Percentiles rank a stretch among this genome's conserved stretches.
Conservation (phyloP, 2,888 invertebrate species). For the Epistrophe eligans region DNA sequence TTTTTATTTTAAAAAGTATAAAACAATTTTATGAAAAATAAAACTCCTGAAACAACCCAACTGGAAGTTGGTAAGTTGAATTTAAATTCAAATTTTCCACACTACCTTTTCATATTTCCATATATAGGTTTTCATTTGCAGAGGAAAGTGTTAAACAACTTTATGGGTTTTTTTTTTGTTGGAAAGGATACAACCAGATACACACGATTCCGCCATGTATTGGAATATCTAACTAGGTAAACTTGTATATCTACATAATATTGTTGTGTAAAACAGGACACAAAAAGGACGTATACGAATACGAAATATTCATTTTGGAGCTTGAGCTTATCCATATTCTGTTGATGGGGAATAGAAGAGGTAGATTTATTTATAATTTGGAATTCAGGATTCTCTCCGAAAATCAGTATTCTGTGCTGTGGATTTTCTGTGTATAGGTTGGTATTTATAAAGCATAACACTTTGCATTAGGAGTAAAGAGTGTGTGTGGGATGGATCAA, state of each 20-base stretch:
- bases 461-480: neutral
- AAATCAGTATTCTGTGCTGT: neutral
- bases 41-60: neutral
- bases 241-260: too few species aligned
- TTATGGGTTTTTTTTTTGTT: neutral
- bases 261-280: neutral
- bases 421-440: slow-evolving; percentile 10
- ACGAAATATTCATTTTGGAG: slow-evolving; percentile 16
- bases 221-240: too few species aligned
- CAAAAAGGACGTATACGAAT: neutral
- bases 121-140: neutral
- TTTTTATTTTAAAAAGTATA: neutral
- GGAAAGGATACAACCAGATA: neutral
- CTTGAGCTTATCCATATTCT: slow-evolving; percentile 7
- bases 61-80: neutral
- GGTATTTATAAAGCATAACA: slow-evolving; percentile 17
- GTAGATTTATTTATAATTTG: slow-evolving; percentile 13
- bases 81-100: slow-evolving; percentile 40
- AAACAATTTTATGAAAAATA: neutral
- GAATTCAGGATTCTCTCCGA: slow-evolving; percentile 8
- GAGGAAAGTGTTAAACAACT: slow-evolving; percentile 36
- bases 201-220: neutral
- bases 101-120: neutral
- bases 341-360: neutral
- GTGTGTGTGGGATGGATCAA: neutral